Conservation (phyloP, 2,797 vertebrate genomes). For the Corythornis leucogaster region DNA sequence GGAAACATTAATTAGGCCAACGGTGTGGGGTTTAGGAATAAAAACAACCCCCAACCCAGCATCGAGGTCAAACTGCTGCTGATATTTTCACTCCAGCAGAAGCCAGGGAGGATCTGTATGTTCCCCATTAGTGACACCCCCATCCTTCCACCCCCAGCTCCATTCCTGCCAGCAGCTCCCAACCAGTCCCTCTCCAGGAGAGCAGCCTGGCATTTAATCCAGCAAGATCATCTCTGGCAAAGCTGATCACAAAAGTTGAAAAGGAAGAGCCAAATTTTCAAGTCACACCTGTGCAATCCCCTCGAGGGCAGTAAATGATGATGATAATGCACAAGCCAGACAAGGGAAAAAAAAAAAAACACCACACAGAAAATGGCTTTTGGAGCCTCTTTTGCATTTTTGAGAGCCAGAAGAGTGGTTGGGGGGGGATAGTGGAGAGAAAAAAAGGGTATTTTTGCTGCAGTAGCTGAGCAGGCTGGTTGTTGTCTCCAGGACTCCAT, state of each 20-base stretch:
- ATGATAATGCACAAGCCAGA: constrained; percentile 54
- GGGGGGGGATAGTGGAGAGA: too few relatives aligned
- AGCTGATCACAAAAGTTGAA: constrained; percentile 61
- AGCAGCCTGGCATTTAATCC: constrained; percentile 41
- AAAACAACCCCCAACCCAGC: not conserved
- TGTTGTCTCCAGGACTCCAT: constrained; percentile 5
- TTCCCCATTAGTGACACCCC: constrained; percentile 35
- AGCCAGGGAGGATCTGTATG: constrained; percentile 31
- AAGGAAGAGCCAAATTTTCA: constrained; percentile 62
- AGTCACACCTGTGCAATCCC: constrained; percentile 63
- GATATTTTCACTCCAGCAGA: not conserved
- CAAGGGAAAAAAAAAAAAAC: not conserved
- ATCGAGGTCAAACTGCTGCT: constrained; percentile 18
- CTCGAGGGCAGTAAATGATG: constrained; percentile 66
- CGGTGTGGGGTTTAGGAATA: not conserved
- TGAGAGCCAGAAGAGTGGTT: constrained; percentile 26
- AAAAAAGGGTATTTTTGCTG: not conserved
- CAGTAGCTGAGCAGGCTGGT: not conserved
- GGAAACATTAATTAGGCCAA: constrained; percentile 53
- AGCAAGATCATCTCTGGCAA: constrained; percentile 28
- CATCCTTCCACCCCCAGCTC: constrained; percentile 25
- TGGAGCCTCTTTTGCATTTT: constrained; percentile 54
- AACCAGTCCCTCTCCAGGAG: constrained; percentile 22
- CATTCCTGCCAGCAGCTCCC: not conserved
- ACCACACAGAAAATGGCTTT: constrained; percentile 37